Base-by-base conservation (phyloP, 2,113 vertebrate species). In the Erinaceus europaeus region DNA sequence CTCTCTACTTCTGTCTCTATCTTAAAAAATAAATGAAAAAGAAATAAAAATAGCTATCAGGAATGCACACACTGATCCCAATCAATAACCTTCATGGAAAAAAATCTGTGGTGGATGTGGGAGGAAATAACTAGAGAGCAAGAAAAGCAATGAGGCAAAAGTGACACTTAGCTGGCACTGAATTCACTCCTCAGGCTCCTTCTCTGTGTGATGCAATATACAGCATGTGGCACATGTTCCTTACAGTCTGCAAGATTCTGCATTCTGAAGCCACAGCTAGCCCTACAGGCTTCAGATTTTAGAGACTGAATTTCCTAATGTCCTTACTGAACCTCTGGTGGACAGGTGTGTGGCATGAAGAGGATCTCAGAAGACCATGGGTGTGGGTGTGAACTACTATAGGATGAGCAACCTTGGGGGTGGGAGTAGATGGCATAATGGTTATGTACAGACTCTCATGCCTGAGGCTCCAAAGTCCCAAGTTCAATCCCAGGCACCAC, bases 171-270 rank as follows among this genome's bases (percentile, higher is more conserved):
- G 17, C 55, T 57, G 55, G 55, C 55, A 27, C 55, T 57, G 29
- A 57, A 57, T 29, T 57, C 55, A 27, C 25, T 57, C 55, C 73
- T 76, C 79, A 23, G 20, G 44, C 29, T 46, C 40, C 42, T 52
- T 20, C 40, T 14, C 32, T 38, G 48, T 64, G 42, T 71, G 84
- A 79, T 4, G 1, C 64, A 84, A 89, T 11, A 62, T 23, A 44
- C 4, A 21, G 42, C 38, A 17, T 14, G 34, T 6, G 42, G 29
- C n/a, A 62, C 3, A 25, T 6, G 9, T 9, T 55, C 64, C 71
- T 86, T 76, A 68, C 48, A 88, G 18, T 40, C 34, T n/a, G 38
- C 77, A 74, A 42, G 88, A 79, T 40, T 85, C 57, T 85, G 27
- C 84, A 67, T 83, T 86, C 83, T 77, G 74, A 86, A 52, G 61